phyloP scores from a whole-genome alignment of 2,113 vertebrate species.

The Heloderma charlesbogerti region DNA sequence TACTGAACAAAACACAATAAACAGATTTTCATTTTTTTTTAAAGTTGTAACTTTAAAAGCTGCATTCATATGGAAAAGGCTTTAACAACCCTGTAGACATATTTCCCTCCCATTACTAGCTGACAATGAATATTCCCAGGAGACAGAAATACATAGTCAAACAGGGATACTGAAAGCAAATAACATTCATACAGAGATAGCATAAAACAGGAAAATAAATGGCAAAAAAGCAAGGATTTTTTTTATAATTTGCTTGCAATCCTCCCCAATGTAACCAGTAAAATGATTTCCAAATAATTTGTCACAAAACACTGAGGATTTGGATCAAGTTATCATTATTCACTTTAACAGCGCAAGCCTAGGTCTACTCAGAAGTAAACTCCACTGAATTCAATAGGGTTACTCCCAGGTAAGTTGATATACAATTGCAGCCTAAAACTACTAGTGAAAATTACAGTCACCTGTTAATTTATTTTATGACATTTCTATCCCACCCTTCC shows the following conservation, averaged over 20 bases:
- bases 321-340: not conserved
- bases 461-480: not conserved
- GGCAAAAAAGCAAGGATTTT: slow-evolving; percentile 25
- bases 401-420: not conserved
- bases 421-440: not conserved
- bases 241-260: not conserved
- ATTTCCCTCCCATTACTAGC: slow-evolving; percentile 53
- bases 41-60: slow-evolving; percentile 56
- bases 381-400: not conserved
- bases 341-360: not conserved
- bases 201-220: slow-evolving; percentile 13
- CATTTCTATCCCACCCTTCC: not conserved
- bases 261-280: not conserved
- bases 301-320: not conserved
- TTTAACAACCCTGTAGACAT: slow-evolving; percentile 47
- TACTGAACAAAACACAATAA: slow-evolving; percentile 65
- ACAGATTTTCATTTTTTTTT: slow-evolving; percentile 58
- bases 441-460: not conserved
- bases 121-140: slow-evolving; percentile 53
- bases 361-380: not conserved
- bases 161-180: slow-evolving; percentile 23
- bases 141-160: slow-evolving; percentile 43
- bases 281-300: not conserved
- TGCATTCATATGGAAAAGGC: slow-evolving; percentile 52
- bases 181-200: slow-evolving; percentile 40